A percentile compares a stretch with the other conserved stretches of the same genome.
Evolutionary conservation across 2,113 vertebrate genomes (phyloP).

Genomic region (Cephalopterus ornatus): DNA sequence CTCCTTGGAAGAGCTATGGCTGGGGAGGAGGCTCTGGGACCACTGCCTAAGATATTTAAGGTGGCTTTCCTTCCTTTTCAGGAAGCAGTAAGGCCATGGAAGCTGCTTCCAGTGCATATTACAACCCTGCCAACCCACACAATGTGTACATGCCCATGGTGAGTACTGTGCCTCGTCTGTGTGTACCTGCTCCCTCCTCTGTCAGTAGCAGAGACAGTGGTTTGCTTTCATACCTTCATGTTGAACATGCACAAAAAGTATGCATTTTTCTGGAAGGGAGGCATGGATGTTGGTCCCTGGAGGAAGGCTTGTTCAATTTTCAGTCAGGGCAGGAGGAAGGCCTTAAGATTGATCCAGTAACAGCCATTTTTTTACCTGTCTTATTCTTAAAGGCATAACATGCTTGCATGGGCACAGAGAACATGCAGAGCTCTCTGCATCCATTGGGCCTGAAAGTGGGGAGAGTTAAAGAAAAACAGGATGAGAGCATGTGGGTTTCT

Average conservation of each 20-base stretch:
- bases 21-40: not conserved
- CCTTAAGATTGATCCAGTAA: not conserved
- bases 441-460: not conserved
- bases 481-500: not conserved
- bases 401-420: not conserved
- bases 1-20: not conserved
- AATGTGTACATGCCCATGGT: conserved; percentile 92
- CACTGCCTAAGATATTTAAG: not conserved
- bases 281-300: not conserved
- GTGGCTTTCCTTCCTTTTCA: conserved; percentile 9
- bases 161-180: not conserved
- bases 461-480: not conserved
- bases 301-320: not conserved
- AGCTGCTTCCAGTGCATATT: conserved; percentile 85
- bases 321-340: not conserved
- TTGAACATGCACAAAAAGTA: not conserved
- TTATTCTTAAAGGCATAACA: not conserved
- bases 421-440: not conserved
- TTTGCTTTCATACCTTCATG: not conserved
- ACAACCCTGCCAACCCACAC: conserved; percentile 89
- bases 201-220: not conserved
- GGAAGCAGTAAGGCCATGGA: conserved; percentile 83
- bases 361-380: not conserved
- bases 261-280: not conserved
- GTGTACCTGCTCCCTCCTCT: not conserved